These are phyloP conservation scores for Enteromius argenteus DNA, from an alignment of 2,797 vertebrate species.

Conservation along the genomic window DNA sequence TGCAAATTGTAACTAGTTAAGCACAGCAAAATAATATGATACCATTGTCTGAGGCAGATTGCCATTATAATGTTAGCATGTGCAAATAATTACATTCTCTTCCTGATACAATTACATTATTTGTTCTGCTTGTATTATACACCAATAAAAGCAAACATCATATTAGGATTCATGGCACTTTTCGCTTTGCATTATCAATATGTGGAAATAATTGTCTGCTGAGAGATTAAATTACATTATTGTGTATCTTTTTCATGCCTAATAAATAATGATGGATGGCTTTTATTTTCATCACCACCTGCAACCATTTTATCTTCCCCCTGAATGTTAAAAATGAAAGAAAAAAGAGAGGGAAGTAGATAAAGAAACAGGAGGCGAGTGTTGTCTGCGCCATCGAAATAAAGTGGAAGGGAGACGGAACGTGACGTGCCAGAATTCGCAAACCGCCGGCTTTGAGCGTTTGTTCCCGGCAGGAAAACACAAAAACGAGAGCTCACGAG, in stretches of 20 bases:
- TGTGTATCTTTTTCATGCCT: slow-evolving; percentile 99
- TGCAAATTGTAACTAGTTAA: slow-evolving; percentile 89
- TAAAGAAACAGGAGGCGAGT: slow-evolving; percentile 89
- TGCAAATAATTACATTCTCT: slow-evolving; percentile 93
- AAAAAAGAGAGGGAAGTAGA: slow-evolving; percentile 80
- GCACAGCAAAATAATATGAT: slow-evolving; percentile 86
- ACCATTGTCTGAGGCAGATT: slow-evolving; percentile 81
- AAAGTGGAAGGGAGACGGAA: slow-evolving; percentile 77
- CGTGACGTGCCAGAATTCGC: slow-evolving; percentile 50
- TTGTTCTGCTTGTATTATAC: slow-evolving; percentile 94
- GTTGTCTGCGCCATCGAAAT: slow-evolving; percentile 83
- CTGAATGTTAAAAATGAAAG: slow-evolving; percentile 96
- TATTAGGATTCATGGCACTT: slow-evolving; percentile 99
- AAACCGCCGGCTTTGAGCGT: slow-evolving; percentile 56
- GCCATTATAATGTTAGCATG: slow-evolving; percentile 88
- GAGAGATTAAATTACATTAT: slow-evolving; percentile 99
- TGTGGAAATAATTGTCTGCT: slow-evolving; percentile 99
- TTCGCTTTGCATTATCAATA: slow-evolving; percentile 99
- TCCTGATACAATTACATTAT: slow-evolving; percentile 98
- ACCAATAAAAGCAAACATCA: slow-evolving; percentile 99
- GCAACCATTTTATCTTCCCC: slow-evolving; percentile 98
- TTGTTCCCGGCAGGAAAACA: slow-evolving; percentile 62
- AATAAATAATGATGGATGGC: slow-evolving; percentile 99
- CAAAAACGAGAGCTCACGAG: slow-evolving; percentile 57
- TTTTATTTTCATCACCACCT: slow-evolving; percentile 99